Evolutionary conservation across 2,113 vertebrate species (phyloP).

Genomic region (Pachypanchax playfairii): DNA sequence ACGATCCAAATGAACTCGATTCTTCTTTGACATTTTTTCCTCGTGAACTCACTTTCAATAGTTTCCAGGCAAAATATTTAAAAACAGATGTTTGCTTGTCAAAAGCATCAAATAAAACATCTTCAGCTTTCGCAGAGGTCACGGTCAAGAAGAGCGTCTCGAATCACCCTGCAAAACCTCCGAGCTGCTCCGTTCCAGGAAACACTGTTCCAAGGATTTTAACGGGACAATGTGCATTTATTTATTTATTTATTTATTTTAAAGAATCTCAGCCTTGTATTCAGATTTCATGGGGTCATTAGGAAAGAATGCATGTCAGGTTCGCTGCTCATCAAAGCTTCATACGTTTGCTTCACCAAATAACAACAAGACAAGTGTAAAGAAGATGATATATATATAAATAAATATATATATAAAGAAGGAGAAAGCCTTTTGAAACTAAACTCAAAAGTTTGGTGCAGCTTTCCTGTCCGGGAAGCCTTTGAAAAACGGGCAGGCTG

Average conservation of each 20-base stretch:
- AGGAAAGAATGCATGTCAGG: slow-evolving; percentile 68
- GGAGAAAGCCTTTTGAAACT: slow-evolving; percentile 79
- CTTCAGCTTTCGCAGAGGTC: slow-evolving; percentile 30
- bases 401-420: slow-evolving; percentile 65
- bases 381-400: slow-evolving; percentile 61
- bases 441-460: slow-evolving; percentile 77
- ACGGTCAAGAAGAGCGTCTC: slow-evolving; percentile 37
- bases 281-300: slow-evolving; percentile 71
- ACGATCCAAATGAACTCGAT: too few species aligned
- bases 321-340: slow-evolving; percentile 79
- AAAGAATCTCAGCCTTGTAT: slow-evolving; percentile 58
- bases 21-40: too few species aligned
- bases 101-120: slow-evolving; percentile 26
- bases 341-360: slow-evolving; percentile 72
- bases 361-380: slow-evolving; percentile 78
- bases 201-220: slow-evolving; percentile 27
- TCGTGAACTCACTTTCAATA: too few species aligned
- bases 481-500: slow-evolving; percentile 79
- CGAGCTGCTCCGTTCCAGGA: not conserved
- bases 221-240: slow-evolving; percentile 28
- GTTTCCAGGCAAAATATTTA: too few species aligned
- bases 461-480: slow-evolving; percentile 76
- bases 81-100: too few species aligned
- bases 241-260: not conserved
- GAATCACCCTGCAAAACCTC: not conserved